Base-by-base conservation (phyloP, 1,140 invertebrate species). In the Leptonema lineaticorne region DNA sequence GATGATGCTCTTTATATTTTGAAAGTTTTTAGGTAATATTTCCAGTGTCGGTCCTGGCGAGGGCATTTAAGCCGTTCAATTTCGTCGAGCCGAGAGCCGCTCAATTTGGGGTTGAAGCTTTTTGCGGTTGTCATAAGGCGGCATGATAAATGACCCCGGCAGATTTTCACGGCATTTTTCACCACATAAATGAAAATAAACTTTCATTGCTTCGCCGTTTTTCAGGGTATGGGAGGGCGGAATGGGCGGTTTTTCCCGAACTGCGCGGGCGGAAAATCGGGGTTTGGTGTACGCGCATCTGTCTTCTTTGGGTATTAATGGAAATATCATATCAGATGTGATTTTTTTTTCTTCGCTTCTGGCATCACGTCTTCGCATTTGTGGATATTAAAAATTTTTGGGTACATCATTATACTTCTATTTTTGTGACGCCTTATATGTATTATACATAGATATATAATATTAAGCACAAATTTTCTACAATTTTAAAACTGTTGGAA, bases 141-240 rank as follows among this genome's bases (percentile, higher is more conserved):
- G 24, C 16, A 30, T 64, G 62, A 64, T 64, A 64, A 64, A 64
- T 64, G 62, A 50, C 45, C 45, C 24, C 24, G 26, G 20, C 62
- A 64, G 62, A 64, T 64, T 64, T 64, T 16, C 41, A 18, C 62
- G 45, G 62, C 41, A 50, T 64, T 64, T 64, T 64, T 64, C 62
- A 64, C 46, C 59, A 33, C 45, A 50, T 53, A 64, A 64, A 64
- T 64, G 62, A 64, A 64, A 64, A 64, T 64, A 64, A 64, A 64
- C 62, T 50, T 64, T 64, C 62, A 64, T 64, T 53, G 8, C 33
- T n/a, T 62, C 59, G 24, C 33, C 28, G 14, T 30, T 9, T 9
- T n/a, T 9, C 37, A 45, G 37, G n/a, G n/a, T n/a, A n/a, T n/a
- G n/a, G n/a, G n/a, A n/a, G n/a, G n/a, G n/a, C n/a, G n/a, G n/a